phyloP scores from a whole-genome alignment of 2,888 invertebrate species.

The Eupelmus urozonus region DNA sequence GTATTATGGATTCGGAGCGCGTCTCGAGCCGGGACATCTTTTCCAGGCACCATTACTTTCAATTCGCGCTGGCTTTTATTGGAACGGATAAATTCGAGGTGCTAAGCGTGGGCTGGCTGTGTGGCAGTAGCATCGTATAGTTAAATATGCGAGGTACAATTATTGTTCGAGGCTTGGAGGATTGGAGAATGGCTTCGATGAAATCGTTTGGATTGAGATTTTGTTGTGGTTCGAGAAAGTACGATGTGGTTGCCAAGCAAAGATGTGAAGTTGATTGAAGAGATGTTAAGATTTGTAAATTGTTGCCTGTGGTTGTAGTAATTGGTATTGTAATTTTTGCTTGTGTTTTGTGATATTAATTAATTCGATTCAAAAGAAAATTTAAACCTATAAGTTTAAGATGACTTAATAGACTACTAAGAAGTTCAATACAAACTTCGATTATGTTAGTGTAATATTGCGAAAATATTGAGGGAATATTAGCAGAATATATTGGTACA shows the following conservation, averaged over 20 bases:
- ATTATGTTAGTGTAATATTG: too few species aligned
- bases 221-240: too few species aligned
- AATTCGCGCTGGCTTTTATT: slow-evolving; percentile 5
- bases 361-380: too few species aligned
- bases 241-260: too few species aligned
- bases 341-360: not conserved
- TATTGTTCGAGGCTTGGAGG: slow-evolving; percentile 1
- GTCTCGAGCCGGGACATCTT: slow-evolving; percentile 36
- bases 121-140: not conserved
- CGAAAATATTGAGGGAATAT: too few species aligned
- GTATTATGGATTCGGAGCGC: not conserved
- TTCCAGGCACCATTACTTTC: slow-evolving; percentile 32
- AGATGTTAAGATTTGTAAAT: too few species aligned
- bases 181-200: slow-evolving; percentile 21
- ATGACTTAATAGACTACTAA: too few species aligned
- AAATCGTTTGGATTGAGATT: slow-evolving; percentile 3
- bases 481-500: too few species aligned
- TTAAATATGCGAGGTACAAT: not conserved
- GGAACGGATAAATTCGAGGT: slow-evolving; percentile 26
- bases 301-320: too few species aligned
- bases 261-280: too few species aligned
- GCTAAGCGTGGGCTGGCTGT: not conserved
- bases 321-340: not conserved
- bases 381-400: too few species aligned
- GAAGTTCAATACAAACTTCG: too few species aligned